Conservation (phyloP, 30 jellyfish, hydroid and myxozoan genomes). For the Nemopilema nomurai region DNA sequence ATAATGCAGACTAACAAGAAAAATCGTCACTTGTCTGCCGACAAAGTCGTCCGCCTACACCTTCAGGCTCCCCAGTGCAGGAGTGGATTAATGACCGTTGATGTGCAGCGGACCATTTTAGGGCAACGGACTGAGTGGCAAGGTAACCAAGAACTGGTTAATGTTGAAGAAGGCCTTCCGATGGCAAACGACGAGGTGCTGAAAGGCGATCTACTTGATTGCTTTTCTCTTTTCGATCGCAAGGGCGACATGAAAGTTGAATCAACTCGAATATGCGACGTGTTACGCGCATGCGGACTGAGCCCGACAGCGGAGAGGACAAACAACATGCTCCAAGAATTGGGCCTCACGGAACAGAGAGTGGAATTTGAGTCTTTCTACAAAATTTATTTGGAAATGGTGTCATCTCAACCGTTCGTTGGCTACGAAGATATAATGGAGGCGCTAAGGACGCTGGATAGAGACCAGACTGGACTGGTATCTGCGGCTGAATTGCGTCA, state of each 20-base stretch:
- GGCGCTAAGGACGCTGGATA: conserved; percentile 79
- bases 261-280: conserved; percentile 52
- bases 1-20: too few relatives aligned
- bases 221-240: conserved; percentile 58
- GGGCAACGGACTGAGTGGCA: too few relatives aligned
- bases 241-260: conserved; percentile 84
- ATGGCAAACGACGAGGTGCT: conserved; percentile 27
- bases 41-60: too few relatives aligned
- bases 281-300: conserved; percentile 74
- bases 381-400: conserved; percentile 70
- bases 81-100: too few relatives aligned
- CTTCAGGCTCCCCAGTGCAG: too few relatives aligned
- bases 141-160: too few relatives aligned
- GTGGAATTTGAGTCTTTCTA: conserved; percentile 80
- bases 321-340: conserved; percentile 58
- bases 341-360: conserved; percentile 61
- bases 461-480: conserved; percentile 78
- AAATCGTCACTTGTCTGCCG: too few relatives aligned
- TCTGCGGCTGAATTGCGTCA: conserved; percentile 88
- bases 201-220: conserved; percentile 34
- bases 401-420: conserved; percentile 61
- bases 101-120: too few relatives aligned
- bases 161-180: background rate
- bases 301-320: conserved; percentile 72
- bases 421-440: conserved; percentile 90